These are phyloP conservation scores for Aphodius granarius DNA, from an alignment of 2,888 invertebrate genomes.

Conservation along the genomic window DNA sequence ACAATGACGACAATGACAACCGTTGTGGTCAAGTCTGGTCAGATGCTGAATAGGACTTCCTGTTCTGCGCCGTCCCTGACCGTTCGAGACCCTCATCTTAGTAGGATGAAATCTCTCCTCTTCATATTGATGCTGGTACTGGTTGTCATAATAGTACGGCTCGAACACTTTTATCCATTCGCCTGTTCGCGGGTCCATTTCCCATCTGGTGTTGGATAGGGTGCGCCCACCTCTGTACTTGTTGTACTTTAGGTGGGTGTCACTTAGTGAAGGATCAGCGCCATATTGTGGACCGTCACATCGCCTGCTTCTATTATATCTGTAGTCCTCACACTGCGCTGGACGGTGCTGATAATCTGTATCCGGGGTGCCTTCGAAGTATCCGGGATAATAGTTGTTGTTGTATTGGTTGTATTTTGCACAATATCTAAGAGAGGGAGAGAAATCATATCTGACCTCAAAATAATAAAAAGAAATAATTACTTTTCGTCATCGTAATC, in stretches of 20 bases:
- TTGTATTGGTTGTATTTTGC: neutral
- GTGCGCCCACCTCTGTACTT: neutral
- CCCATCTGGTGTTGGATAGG: conserved; percentile 32
- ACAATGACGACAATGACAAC: neutral
- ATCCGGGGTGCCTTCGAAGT: neutral
- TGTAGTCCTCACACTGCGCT: neutral
- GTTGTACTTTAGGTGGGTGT: neutral
- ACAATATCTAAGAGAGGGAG: neutral
- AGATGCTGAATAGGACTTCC: conserved; percentile 2
- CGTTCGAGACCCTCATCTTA: neutral
- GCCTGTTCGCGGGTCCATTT: conserved; percentile 39
- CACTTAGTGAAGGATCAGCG: neutral
- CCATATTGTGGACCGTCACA: neutral
- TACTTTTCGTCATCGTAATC: conserved; percentile 31
- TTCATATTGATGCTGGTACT: neutral
- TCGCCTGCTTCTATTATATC: conserved; percentile 14
- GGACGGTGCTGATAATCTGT: neutral
- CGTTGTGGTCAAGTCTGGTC: neutral
- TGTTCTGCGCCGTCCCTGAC: neutral
- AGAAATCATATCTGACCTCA: too few species aligned
- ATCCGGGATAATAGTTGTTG: neutral
- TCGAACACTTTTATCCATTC: conserved; percentile 41
- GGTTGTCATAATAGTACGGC: conserved; percentile 22
- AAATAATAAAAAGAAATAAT: neutral
- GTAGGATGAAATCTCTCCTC: neutral